Base-by-base conservation (phyloP, 2,888 invertebrate species). In the Ophion ventricosus region DNA sequence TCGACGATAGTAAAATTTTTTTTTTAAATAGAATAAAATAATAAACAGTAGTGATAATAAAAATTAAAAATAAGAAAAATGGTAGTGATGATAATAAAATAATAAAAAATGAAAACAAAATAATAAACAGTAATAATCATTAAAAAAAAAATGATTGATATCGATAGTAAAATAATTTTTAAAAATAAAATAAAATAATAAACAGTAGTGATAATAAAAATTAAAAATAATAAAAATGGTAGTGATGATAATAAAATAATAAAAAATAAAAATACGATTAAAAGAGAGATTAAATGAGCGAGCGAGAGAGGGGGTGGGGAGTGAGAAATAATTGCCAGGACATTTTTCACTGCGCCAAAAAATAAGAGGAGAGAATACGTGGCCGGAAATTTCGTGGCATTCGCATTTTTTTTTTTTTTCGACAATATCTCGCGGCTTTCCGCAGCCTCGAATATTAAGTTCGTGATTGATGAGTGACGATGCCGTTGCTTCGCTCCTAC, bases 391-490 rank as follows among this genome's bases (percentile, higher is more conserved):
- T 83, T 75, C 79, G 35, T 69, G 66, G n/a, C 56, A 73, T 79
- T 76, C 73, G 75, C 14, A 17, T 14, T 67, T 57, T 75, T 83
- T 79, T 2, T 14, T 14, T 67, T 57, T 75, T 83, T 79, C 75
- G 56, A 66, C 81, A 81, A 83, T 83, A 85, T 86, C 80, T 80
- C 76, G 73, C 57, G 66, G 26, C 78, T 83, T 73, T 67, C 75
- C 49, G 17, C 49, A 49, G 17, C 17, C 49, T 79, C 66, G 82
- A 88, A 87, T 87, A 88, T 87, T 86, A 88, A 87, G 85, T 85
- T 61, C 79, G 82, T 88, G 88, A 89, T 87, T 86, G 88, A 88
- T 89, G 78, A 78, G 74, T 59, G 69, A 63, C 77, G 56, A 56
- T 23, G 69, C 14, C 64, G 66, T 26, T 14, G 49, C 49, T 14